phyloP scores from a whole-genome alignment of 2,797 vertebrate genomes.

The Acanthurus leucopareius region DNA sequence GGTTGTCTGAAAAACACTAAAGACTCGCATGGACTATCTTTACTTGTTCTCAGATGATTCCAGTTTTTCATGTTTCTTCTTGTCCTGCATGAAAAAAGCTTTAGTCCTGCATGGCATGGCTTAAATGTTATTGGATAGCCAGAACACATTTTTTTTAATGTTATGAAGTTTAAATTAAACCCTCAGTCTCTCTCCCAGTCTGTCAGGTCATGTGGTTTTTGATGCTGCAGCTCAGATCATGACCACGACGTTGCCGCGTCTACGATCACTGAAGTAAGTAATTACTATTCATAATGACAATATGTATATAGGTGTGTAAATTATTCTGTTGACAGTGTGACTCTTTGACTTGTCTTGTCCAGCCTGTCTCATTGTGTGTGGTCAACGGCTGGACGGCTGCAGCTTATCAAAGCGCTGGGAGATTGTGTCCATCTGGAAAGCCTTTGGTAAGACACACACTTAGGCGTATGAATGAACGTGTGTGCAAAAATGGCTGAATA shows the following conservation, averaged over 20 bases:
- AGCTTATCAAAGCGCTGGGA: slow-evolving; percentile 71
- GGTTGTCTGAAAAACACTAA: too few species aligned
- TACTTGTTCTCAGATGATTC: neutral
- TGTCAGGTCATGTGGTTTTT: slow-evolving; percentile 82
- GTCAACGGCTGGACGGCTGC: slow-evolving; percentile 56
- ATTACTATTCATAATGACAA: neutral
- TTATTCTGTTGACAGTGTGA: neutral
- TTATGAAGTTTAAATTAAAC: neutral
- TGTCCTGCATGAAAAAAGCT: neutral
- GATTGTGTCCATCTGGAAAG: slow-evolving; percentile 70
- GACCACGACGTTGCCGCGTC: slow-evolving; percentile 50
- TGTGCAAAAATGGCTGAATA: neutral
- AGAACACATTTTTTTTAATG: neutral
- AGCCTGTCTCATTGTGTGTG: slow-evolving; percentile 80
- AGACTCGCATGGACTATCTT: neutral
- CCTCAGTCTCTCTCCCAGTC: slow-evolving; percentile 69
- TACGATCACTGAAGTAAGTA: slow-evolving; percentile 85
- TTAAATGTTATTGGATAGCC: neutral
- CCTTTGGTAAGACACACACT: slow-evolving; percentile 73
- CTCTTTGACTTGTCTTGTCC: slow-evolving; percentile 23
- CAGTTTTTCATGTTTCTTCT: neutral
- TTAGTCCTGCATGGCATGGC: neutral
- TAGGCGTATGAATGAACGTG: neutral
- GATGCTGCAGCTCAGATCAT: slow-evolving; percentile 69
- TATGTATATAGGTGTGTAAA: neutral